Evolutionary conservation across 2,113 vertebrate genomes (phyloP).

Genomic region (Callionymus lyra): DNA sequence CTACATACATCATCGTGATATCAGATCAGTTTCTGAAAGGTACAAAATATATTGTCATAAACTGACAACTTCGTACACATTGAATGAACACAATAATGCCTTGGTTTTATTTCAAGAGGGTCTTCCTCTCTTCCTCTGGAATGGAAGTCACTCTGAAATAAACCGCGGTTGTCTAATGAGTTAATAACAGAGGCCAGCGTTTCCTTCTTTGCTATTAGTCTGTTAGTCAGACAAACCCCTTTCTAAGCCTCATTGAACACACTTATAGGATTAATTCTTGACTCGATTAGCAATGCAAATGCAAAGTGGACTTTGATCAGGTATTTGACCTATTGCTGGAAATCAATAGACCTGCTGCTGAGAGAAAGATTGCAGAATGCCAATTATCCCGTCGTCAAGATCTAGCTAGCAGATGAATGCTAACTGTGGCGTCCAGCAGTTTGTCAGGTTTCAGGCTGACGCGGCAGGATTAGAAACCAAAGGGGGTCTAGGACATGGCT

Average conservation of each 20-base stretch:
- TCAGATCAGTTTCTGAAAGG: too few species aligned
- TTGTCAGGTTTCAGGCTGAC: constrained; percentile 43
- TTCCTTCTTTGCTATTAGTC: constrained; percentile 44
- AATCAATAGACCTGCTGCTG: constrained; percentile 50
- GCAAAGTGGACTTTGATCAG: constrained; percentile 59
- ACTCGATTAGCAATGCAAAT: constrained; percentile 69
- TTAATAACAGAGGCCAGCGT: constrained; percentile 54
- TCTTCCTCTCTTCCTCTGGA: constrained; percentile 4
- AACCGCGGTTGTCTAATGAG: constrained; percentile 44
- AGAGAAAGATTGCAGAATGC: constrained; percentile 42
- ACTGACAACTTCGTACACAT: too few species aligned
- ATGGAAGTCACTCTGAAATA: constrained; percentile 45
- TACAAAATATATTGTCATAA: too few species aligned
- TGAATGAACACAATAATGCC: too few species aligned
- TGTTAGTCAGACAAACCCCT: constrained; percentile 53
- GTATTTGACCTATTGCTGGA: constrained; percentile 60
- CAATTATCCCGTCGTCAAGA: constrained; percentile 67
- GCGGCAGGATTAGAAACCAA: constrained; percentile 37
- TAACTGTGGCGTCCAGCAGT: constrained; percentile 32
- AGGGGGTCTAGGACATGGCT: constrained; percentile 31
- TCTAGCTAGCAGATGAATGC: constrained; percentile 43
- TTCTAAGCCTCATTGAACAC: constrained; percentile 55
- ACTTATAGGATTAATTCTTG: constrained; percentile 64
- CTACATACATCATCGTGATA: too few species aligned
- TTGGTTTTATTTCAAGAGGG: too few species aligned